A percentile compares a stretch with the other conserved stretches of the same genome.
Evolutionary conservation across 2,797 vertebrate genomes (phyloP).

Genomic region (Muscicapa striata): DNA sequence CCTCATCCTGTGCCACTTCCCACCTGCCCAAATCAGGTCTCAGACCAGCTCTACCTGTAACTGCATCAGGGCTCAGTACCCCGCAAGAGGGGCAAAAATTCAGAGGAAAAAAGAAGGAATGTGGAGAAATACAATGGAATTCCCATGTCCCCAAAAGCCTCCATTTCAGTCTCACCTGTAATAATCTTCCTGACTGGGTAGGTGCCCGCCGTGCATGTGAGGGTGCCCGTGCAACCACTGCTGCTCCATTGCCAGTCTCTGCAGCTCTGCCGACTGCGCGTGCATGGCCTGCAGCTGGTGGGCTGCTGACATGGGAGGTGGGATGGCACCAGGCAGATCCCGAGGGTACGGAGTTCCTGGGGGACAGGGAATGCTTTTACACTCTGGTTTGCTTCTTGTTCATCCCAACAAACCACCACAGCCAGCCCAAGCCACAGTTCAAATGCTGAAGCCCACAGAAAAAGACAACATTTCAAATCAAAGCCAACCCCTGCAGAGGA

Average conservation of each 20-base stretch:
- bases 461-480: neutral
- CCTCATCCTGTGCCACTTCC: neutral
- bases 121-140: neutral
- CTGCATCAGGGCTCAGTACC: neutral
- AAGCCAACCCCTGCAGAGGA: neutral
- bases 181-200: slow-evolving; percentile 98
- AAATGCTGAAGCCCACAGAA: neutral
- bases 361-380: neutral
- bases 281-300: slow-evolving; percentile 99
- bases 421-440: neutral
- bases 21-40: neutral
- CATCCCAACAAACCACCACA: neutral
- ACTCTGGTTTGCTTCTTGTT: neutral
- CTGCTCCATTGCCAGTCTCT: slow-evolving; percentile 98
- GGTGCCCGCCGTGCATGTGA: slow-evolving; percentile 96
- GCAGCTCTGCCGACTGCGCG: slow-evolving; percentile 96
- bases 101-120: neutral
- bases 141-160: neutral
- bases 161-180: slow-evolving; percentile 85
- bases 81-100: neutral
- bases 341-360: slow-evolving; percentile 92
- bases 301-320: slow-evolving; percentile 96
- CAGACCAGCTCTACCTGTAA: neutral
- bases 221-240: slow-evolving; percentile 98
- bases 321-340: slow-evolving; percentile 90